Evolutionary conservation across 2,888 invertebrate species (phyloP), one percentile per base, ranked within the genome.

Genomic region (Orthonevra nobilis): DNA sequence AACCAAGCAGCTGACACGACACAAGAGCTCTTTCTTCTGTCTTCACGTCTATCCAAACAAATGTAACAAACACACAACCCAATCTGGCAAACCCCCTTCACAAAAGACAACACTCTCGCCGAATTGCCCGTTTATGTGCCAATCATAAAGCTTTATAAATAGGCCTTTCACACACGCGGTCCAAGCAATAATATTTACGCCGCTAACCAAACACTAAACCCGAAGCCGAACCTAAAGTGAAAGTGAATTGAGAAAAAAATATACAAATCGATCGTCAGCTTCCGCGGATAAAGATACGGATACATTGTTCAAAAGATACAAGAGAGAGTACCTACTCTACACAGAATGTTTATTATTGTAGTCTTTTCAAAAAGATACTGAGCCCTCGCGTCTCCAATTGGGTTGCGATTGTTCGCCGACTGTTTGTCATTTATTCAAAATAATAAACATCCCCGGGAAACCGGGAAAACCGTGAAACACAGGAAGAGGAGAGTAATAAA

Each of bases 391-490:
- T 34, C 34, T 32, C 38, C 58, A 58, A 34, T 75, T 46, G 70
- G 46, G 19, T 60, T 64, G n/a, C n/a, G 72, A 72, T 77, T 77
- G 72, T 60, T 64, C 50, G 38, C 7, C 79, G 66, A 52, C 66
- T 73, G 79, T 79, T 79, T 73, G 79, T 66, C 79, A 79, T 79
- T 79, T 79, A 79, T 73, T 68, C 73, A 79, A 79, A 79, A 79
- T 79, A 79, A 79, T 79, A 79, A 79, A 79, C 79, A 79, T 64
- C 64, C n/a, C 58, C 64, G 40, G 28, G n/a, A 61, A n/a, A n/a
- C n/a, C n/a, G n/a, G n/a, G n/a, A n/a, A n/a, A n/a, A n/a, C n/a
- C n/a, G n/a, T n/a, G n/a, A n/a, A 63, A 63, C 56, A 72, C 77
- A 77, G 72, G 66, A 79, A 79, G 79, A 44, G 44, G 44, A 42